These are phyloP conservation scores for Nebria ingens DNA, from an alignment of 1,140 invertebrate species.

Conservation along the genomic window DNA sequence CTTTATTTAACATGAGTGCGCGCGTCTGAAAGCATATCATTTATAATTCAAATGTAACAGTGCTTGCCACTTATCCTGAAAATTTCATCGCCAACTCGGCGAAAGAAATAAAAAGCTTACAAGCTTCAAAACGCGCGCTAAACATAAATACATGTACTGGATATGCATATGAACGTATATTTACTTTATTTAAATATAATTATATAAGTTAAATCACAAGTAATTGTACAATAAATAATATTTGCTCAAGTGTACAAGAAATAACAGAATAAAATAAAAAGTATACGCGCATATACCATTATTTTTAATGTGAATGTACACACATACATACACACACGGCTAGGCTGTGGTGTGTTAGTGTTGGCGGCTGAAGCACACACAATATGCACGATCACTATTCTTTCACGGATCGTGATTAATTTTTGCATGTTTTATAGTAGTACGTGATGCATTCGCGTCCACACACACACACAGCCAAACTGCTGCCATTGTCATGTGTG, in stretches of 20 bases:
- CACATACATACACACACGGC: not conserved
- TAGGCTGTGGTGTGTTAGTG: not conserved
- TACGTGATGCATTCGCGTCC: not conserved
- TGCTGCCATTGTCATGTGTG: too few species aligned
- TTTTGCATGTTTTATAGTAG: constrained; percentile 8
- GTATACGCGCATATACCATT: too few species aligned
- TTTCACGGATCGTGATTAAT: not conserved
- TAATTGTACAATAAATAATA: too few species aligned
- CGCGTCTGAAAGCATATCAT: not conserved
- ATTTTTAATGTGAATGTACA: too few species aligned
- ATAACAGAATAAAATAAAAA: too few species aligned
- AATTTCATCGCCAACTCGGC: not conserved
- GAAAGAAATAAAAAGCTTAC: not conserved
- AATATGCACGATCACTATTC: not conserved
- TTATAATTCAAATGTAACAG: not conserved
- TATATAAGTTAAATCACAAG: too few species aligned
- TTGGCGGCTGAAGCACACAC: not conserved
- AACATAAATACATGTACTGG: too few species aligned
- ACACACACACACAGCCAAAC: not conserved
- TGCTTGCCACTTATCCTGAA: not conserved
- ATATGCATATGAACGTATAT: too few species aligned
- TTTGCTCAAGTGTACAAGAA: too few species aligned
- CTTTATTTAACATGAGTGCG: not conserved
- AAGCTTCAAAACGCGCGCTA: too few species aligned
- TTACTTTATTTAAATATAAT: too few species aligned